Evolutionary conservation across 2,888 invertebrate species (phyloP), one percentile per base, ranked within the genome.

Genomic region (Tetrapedia diversipes): DNA sequence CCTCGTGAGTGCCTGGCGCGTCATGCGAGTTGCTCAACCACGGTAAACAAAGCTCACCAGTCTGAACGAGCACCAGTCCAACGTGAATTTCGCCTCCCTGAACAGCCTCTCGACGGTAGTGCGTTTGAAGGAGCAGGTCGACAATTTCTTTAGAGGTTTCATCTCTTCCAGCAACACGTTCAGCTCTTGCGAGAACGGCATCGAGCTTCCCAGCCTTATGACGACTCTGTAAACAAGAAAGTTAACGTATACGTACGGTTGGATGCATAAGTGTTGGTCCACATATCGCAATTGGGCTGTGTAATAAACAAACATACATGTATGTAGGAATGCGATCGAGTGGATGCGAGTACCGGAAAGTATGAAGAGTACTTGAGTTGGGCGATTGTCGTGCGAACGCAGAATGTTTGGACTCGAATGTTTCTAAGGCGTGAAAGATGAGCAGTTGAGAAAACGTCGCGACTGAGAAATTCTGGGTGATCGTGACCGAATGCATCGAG

Each of bases 21-120:
- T n/a, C 34, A 22, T 2, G 11, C 2, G 4, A 4, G 8, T 43
- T n/a, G 22, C 14, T n/a, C 24, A 24, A n/a, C 2, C 24, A 22
- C 4, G 2, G 19, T 16, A 32, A 29, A 41, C 39, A 7, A 49
- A 67, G 87, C 93, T 92, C 89, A 97, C 96, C 93, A 98, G 92
- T 91, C 95, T 94, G 90, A 98, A 98, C 63, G 95, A 95, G 88
- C 98, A 98, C 98, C 98, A 98, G 90, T 98, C 98, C 19, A 98
- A 91, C 39, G 95, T 94, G 86, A 97, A 95, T 0, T 95, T 95
- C 10, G 95, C 95, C 75, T 95, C 95, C 79, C 97, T 93, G 90
- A 98, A 98, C 72, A 95, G 93, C 84, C 96, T 94, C 90, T 98
- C 97, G 0, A 97, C 96, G 0, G 96, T 96, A 0, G 97, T 97